phyloP scores from a whole-genome alignment of 2,113 vertebrate genomes.

The Mixornis gularis region DNA sequence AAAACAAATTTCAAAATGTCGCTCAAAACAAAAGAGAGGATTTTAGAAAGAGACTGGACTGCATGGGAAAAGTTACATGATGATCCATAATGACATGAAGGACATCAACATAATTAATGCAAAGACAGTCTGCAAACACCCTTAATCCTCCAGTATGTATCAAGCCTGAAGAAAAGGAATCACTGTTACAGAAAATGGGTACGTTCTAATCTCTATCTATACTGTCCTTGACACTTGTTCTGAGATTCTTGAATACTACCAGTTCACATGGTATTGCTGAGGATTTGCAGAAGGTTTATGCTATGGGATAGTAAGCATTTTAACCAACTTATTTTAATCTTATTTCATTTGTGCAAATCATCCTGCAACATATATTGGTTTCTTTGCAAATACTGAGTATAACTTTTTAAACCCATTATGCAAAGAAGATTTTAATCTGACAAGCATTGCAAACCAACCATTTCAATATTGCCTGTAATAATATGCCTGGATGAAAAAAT shows the following conservation, averaged over 20 bases:
- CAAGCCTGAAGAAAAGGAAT: background rate
- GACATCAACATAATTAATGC: background rate
- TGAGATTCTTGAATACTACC: background rate
- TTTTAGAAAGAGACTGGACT: background rate
- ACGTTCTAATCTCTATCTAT: background rate
- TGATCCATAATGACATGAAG: background rate
- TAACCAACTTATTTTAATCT: background rate
- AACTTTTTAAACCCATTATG: background rate
- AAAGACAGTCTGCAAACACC: background rate
- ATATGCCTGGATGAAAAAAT: background rate
- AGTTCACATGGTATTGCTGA: background rate
- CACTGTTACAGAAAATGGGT: background rate
- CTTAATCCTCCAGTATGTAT: background rate
- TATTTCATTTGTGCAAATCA: background rate
- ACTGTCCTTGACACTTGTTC: background rate
- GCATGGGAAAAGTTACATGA: background rate
- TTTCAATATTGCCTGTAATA: background rate
- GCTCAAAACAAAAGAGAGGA: background rate
- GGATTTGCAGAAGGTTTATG: background rate
- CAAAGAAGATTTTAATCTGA: background rate
- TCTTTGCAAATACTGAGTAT: background rate
- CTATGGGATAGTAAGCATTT: background rate
- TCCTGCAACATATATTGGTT: background rate
- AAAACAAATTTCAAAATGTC: background rate
- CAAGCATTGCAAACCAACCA: background rate